These are phyloP conservation scores for Chymomyza costata DNA, from an alignment of 1,140 invertebrate genomes.

Conservation along the genomic window DNA sequence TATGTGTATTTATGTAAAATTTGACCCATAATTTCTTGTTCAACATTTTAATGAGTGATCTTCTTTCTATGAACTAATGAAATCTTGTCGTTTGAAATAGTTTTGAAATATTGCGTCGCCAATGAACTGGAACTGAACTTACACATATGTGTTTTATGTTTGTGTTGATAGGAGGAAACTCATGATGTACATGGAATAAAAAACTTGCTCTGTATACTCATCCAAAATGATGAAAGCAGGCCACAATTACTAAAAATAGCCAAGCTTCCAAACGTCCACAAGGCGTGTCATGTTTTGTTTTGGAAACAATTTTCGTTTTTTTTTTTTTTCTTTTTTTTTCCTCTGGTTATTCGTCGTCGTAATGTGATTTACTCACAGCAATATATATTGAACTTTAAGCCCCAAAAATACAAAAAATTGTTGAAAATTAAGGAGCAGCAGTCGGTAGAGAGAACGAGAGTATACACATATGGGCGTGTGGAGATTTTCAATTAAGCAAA, in stretches of 20 bases:
- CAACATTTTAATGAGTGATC: constrained; percentile 1
- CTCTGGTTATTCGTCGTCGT: constrained; percentile 3
- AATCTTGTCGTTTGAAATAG: constrained; percentile 34
- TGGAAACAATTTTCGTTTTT: constrained; percentile 6
- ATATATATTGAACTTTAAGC: constrained; percentile 12
- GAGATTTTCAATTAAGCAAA: no score
- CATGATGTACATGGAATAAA: no score
- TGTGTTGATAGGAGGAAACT: no score
- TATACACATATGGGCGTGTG: no score
- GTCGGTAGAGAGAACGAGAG: no score
- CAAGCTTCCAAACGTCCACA: constrained; percentile 8
- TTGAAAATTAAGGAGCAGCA: constrained; percentile 32
- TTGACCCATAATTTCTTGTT: no score
- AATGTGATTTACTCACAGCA: constrained; percentile 16
- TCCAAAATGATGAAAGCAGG: constrained; percentile 50
- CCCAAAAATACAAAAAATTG: constrained; percentile 10
- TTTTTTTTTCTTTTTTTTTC: no score
- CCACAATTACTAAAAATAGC: constrained; percentile 68
- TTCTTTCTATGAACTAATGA: no score
- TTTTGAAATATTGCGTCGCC: constrained; percentile 38
- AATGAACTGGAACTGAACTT: constrained; percentile 49
- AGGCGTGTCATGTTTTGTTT: constrained; percentile 18
- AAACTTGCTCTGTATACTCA: no score
- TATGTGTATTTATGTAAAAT: no score
- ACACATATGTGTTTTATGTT: no score